A percentile compares a stretch with the other conserved stretches of the same genome.
phyloP scores from a whole-genome alignment of 2,888 invertebrate genomes.

The Gibbula magus region DNA sequence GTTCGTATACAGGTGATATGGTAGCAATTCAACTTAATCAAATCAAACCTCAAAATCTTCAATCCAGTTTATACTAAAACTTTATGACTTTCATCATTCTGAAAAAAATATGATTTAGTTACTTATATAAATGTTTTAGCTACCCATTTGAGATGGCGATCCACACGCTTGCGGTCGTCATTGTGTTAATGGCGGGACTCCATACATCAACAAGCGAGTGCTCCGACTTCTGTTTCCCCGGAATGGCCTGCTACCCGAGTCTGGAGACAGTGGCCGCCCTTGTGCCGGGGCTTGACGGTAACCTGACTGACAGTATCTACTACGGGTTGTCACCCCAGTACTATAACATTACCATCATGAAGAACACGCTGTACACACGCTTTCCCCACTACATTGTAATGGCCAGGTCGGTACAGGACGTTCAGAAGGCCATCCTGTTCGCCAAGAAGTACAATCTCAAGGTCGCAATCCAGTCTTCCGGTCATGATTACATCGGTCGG shows the following conservation, averaged over 20 bases:
- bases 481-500: constrained; percentile 51
- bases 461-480: constrained; percentile 47
- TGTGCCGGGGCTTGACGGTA: background rate
- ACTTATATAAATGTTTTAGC: too few relatives aligned
- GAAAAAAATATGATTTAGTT: too few relatives aligned
- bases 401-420: constrained; percentile 34
- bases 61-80: too few relatives aligned
- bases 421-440: constrained; percentile 45
- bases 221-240: constrained; percentile 24
- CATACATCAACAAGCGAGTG: background rate
- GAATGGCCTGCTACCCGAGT: constrained; percentile 28
- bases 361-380: constrained; percentile 27
- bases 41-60: too few relatives aligned
- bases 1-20: too few relatives aligned
- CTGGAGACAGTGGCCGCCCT: background rate
- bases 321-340: constrained; percentile 20
- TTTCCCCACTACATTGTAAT: constrained; percentile 29
- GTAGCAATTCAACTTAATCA: too few relatives aligned
- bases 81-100: too few relatives aligned
- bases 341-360: constrained; percentile 25
- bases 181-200: too few relatives aligned
- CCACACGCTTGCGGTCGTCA: too few relatives aligned
- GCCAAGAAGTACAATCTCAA: constrained; percentile 45
- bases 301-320: background rate
- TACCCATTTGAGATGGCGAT: too few relatives aligned